Conservation (phyloP, 2,113 vertebrate genomes). For the Xenus cinereus region DNA sequence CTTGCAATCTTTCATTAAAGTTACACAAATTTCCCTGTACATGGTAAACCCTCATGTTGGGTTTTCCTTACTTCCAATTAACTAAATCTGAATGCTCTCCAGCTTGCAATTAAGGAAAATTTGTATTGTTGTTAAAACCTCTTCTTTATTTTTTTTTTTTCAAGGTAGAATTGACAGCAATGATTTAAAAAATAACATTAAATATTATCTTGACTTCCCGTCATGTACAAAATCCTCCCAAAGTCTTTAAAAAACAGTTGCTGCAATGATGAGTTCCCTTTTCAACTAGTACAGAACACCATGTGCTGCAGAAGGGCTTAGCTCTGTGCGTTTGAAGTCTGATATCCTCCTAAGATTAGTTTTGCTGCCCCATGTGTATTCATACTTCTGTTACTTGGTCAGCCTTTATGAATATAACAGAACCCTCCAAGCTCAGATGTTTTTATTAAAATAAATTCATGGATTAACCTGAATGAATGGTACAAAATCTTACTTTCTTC, state of each 20-base stretch:
- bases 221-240: neutral
- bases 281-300: neutral
- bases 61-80: neutral
- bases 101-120: neutral
- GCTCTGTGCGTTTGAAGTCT: neutral
- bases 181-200: neutral
- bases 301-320: neutral
- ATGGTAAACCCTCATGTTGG: neutral
- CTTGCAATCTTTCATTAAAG: neutral
- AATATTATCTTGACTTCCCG: neutral
- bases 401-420: neutral
- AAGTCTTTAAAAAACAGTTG: neutral
- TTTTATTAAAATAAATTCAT: neutral
- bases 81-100: neutral
- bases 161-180: neutral
- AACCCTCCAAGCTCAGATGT: neutral
- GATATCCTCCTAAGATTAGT: neutral
- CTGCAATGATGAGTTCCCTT: neutral
- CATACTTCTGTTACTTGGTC: rapidly evolving
- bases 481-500: neutral
- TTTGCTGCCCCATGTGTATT: neutral
- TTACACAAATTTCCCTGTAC: neutral
- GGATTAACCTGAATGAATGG: neutral
- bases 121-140: neutral
- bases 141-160: neutral